Evolutionary conservation across 2,888 invertebrate genomes (phyloP), one percentile per base, ranked within the genome.

Genomic region (Philonicus albiceps): DNA sequence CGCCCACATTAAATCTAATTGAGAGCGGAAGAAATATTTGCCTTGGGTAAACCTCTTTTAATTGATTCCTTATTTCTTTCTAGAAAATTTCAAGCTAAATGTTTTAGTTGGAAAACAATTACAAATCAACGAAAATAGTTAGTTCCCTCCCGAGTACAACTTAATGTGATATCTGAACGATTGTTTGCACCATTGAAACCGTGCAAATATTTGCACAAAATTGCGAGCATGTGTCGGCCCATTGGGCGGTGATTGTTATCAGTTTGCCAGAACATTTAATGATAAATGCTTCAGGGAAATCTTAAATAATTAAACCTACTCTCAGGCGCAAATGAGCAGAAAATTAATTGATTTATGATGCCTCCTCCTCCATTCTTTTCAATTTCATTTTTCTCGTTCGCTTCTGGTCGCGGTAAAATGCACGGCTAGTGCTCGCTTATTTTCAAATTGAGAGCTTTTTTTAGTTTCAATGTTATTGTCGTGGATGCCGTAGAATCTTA

Each of bases 271-370:
- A 78, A 64, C 64, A 11, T 64, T 64, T 64, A 64, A 78, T 78
- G 78, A 78, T 78, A 78, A 78, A 78, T 78, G 16, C 78, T 78
- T 43, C 53, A 78, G 78, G 78, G 30, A 49, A 78, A 78, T 78
- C 78, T 49, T 49, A 37, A 74, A 27, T 27, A 64, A 64, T 64
- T 64, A 64, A 64, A 27, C 22, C 64, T 55, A 6, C 22, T 64
- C 64, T 19, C 64, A 19, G 11, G 64, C 64, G 64, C 64, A 64
- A 64, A 64, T 64, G 8, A 64, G 64, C 27, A 64, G 64, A 64
- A 64, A 64, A 64, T 64, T 64, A 64, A 64, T 64, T 64, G 64
- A 64, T 64, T 64, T 64, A 64, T 64, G 64, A 27, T 8, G 22
- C 37, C 37, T 37, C 37, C 64, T 64, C 64, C 64, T 19, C 37